These are phyloP conservation scores for Tuta absoluta DNA, from an alignment of 2,888 invertebrate genomes.

Conservation along the genomic window DNA sequence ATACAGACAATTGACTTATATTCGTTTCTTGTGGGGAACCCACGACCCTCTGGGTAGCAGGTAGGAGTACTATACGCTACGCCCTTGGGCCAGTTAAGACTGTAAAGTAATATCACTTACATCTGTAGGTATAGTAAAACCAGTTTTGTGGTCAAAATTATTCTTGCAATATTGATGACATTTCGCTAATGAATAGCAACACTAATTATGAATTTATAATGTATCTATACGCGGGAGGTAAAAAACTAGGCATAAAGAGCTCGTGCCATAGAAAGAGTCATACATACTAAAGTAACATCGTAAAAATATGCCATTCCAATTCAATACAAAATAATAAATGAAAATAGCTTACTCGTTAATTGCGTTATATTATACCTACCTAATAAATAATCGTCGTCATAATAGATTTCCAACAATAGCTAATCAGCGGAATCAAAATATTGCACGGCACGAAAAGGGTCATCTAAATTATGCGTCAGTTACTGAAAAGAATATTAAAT, in stretches of 20 bases:
- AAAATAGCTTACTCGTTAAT: constrained; percentile 2
- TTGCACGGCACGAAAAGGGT: background rate
- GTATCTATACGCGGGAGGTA: background rate
- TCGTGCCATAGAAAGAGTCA: background rate
- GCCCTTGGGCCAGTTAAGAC: too few species aligned
- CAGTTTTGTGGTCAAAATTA: too few species aligned
- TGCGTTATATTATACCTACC: background rate
- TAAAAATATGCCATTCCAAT: background rate
- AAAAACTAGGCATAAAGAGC: constrained; percentile 5
- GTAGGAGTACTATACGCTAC: too few species aligned
- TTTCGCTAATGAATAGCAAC: background rate
- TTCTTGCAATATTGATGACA: too few species aligned
- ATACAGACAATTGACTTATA: too few species aligned
- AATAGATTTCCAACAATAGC: background rate
- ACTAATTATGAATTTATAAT: background rate
- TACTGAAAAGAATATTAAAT: constrained; percentile 1
- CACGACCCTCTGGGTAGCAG: too few species aligned
- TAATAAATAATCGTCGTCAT: background rate
- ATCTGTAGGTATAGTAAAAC: too few species aligned
- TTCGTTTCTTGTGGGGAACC: too few species aligned
- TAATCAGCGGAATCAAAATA: background rate
- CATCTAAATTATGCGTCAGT: background rate
- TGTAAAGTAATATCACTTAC: too few species aligned
- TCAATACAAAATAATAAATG: constrained; percentile 2
- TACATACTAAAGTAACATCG: background rate